A percentile compares a stretch with the other conserved stretches of the same genome.
These are phyloP conservation scores for Ormyrus nitidulus DNA, from an alignment of 2,888 invertebrate species.

Conservation along the genomic window DNA sequence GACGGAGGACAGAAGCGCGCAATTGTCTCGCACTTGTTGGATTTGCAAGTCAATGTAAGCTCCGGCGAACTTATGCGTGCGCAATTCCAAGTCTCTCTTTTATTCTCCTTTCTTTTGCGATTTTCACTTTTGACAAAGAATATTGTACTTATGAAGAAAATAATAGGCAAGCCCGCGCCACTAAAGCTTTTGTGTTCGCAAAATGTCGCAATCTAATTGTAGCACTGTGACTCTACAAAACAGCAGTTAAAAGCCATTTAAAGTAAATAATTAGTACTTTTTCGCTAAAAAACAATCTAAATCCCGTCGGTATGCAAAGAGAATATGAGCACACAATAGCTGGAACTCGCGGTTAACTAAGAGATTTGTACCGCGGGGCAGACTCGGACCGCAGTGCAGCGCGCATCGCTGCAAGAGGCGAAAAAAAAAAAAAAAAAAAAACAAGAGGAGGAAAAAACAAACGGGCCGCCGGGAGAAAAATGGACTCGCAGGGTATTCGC, in stretches of 20 bases:
- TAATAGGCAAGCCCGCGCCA: too few relatives aligned
- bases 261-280: too few relatives aligned
- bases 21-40: constrained; percentile 52
- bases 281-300: constrained; percentile 3
- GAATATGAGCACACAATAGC: constrained; percentile 46
- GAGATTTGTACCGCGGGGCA: constrained; percentile 33
- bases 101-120: not conserved
- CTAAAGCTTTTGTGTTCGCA: too few relatives aligned
- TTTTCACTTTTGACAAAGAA: too few relatives aligned
- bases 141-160: too few relatives aligned
- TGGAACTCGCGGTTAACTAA: constrained; percentile 22
- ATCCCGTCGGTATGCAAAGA: constrained; percentile 16
- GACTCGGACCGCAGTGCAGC: not conserved
- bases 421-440: not conserved
- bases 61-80: constrained; percentile 41
- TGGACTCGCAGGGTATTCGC: not conserved
- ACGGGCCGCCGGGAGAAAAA: constrained; percentile 5
- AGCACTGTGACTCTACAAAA: too few relatives aligned
- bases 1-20: constrained; percentile 18
- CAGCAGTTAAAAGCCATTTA: too few relatives aligned
- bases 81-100: not conserved
- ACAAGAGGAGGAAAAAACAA: too few relatives aligned
- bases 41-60: constrained; percentile 64
- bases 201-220: too few relatives aligned
- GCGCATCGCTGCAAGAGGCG: not conserved